A percentile compares a stretch with the other conserved stretches of the same genome.
phyloP scores from a whole-genome alignment of 2,888 invertebrate genomes.

The Cantharis nigra region DNA sequence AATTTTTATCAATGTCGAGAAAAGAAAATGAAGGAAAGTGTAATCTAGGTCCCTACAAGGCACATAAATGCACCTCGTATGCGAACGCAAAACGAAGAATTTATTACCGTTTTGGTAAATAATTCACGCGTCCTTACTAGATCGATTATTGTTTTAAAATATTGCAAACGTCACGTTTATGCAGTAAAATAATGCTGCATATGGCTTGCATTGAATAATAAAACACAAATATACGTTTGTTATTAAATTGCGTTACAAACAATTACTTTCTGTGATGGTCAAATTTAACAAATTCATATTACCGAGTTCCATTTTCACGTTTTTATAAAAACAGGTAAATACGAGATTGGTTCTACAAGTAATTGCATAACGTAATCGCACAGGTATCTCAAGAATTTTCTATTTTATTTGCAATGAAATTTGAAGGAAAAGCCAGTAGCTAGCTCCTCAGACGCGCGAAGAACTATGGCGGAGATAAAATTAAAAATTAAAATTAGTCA shows the following conservation, averaged over 20 bases:
- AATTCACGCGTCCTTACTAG: slow-evolving; percentile 16
- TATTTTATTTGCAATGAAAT: not conserved
- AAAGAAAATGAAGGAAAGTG: slow-evolving; percentile 13
- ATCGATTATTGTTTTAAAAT: slow-evolving; percentile 20
- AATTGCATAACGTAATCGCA: not conserved
- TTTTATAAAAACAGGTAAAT: not conserved
- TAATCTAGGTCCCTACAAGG: slow-evolving; percentile 26
- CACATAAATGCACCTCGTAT: slow-evolving; percentile 6
- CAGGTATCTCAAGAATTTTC: not conserved
- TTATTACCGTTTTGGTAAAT: slow-evolving; percentile 27
- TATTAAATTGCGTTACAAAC: not conserved
- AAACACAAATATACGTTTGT: not conserved
- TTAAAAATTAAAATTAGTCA: not conserved
- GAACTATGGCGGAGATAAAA: no score
- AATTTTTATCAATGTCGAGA: not conserved
- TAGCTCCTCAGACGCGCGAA: no score
- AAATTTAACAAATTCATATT: not conserved
- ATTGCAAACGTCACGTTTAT: slow-evolving; percentile 8
- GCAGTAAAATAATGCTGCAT: slow-evolving; percentile 7
- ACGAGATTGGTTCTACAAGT: not conserved
- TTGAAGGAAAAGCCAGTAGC: not conserved
- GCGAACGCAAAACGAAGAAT: slow-evolving; percentile 3
- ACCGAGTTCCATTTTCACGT: not conserved
- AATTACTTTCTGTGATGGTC: not conserved
- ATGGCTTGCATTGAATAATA: slow-evolving; percentile 3